These are phyloP conservation scores for Pygoscelis adeliae DNA, from an alignment of 2,113 vertebrate genomes.

Conservation along the genomic window DNA sequence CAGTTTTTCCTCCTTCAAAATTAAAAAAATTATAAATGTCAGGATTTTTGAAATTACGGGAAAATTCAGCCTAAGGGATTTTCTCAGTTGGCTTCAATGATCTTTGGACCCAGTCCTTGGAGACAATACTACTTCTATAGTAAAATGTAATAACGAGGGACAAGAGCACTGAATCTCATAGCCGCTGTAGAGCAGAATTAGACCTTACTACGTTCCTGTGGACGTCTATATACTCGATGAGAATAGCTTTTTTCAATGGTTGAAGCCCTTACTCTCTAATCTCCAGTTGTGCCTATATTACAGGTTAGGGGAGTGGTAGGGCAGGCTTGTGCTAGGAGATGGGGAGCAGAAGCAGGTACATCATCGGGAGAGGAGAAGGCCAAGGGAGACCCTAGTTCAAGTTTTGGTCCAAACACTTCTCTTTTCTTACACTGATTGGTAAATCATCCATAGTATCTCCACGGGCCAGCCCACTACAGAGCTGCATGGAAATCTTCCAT, in stretches of 20 bases:
- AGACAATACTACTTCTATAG: not conserved
- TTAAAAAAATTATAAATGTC: not conserved
- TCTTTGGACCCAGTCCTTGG: not conserved
- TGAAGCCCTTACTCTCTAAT: not conserved
- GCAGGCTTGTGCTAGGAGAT: not conserved
- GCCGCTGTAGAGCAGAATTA: not conserved
- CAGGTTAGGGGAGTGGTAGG: not conserved
- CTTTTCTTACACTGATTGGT: not conserved
- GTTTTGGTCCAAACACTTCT: not conserved
- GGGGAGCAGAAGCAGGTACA: not conserved
- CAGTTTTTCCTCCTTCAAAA: not conserved
- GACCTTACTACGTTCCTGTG: not conserved
- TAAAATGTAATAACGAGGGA: not conserved
- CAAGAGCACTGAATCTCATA: not conserved
- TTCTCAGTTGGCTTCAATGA: not conserved
- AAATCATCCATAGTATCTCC: not conserved
- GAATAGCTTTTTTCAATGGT: not conserved
- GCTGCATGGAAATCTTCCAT: not conserved
- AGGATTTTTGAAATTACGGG: not conserved
- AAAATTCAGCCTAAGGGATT: not conserved
- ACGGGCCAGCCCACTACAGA: not conserved
- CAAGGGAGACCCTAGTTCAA: not conserved
- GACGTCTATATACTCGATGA: not conserved
- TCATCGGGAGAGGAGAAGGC: not conserved
- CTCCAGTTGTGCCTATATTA: not conserved